These are phyloP conservation scores for Megaptera novaeangliae DNA, from an alignment of 2,113 vertebrate genomes.

Conservation along the genomic window DNA sequence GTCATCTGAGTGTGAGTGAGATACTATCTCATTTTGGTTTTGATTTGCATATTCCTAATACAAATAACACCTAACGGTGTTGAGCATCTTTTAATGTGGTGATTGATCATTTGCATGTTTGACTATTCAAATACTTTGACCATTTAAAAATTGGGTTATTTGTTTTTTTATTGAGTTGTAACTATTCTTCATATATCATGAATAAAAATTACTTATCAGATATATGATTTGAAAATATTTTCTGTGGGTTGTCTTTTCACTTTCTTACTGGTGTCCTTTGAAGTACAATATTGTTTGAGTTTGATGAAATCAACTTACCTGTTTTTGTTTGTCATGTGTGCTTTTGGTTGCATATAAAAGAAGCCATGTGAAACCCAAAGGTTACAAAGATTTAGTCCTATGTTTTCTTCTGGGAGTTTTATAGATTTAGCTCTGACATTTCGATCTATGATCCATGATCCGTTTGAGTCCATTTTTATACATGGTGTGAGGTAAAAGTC, in stretches of 20 bases:
- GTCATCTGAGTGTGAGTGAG: not conserved
- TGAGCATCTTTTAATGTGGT: not conserved
- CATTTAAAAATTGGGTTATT: not conserved
- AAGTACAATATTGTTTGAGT: not conserved
- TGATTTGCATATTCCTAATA: not conserved
- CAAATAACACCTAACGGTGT: not conserved
- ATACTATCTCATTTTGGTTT: not conserved
- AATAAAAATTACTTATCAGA: not conserved
- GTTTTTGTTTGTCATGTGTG: no score
- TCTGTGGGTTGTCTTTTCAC: not conserved
- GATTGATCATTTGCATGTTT: not conserved
- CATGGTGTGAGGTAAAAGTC: no score
- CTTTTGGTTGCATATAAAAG: no score
- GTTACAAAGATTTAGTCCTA: no score
- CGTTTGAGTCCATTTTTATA: no score
- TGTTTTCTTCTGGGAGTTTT: no score
- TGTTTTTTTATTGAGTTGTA: not conserved
- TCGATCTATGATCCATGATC: no score
- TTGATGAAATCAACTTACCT: no score
- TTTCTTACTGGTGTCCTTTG: not conserved
- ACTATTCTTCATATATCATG: not conserved
- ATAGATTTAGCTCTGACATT: no score
- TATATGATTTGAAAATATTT: not conserved
- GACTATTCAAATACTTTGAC: not conserved
- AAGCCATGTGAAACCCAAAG: no score